These are phyloP conservation scores for Heliconius hermathena DNA, from an alignment of 1,140 invertebrate species.

Conservation along the genomic window DNA sequence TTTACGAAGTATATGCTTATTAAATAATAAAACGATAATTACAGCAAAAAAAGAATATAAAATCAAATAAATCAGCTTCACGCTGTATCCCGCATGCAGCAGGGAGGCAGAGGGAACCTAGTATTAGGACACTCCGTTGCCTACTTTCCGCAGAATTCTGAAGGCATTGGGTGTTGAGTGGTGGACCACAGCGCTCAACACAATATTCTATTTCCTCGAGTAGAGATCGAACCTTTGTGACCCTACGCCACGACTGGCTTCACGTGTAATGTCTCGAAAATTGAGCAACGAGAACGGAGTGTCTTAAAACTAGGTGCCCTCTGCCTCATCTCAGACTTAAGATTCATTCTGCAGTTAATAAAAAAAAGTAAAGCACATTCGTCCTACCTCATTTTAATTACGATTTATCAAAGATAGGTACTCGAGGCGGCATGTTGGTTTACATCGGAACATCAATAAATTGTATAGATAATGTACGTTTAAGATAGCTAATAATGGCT, in stretches of 20 bases:
- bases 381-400: conserved; percentile 19
- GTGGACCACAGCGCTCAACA: no score
- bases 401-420: conserved; percentile 20
- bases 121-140: no score
- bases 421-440: conserved; percentile 20
- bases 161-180: no score
- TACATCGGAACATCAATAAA: conserved; percentile 34
- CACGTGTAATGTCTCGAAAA: no score
- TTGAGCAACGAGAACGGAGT: no score
- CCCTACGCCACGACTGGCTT: no score
- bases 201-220: no score
- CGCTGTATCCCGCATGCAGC: no score
- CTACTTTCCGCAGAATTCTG: no score
- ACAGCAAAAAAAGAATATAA: not conserved
- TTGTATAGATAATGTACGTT: conserved; percentile 37
- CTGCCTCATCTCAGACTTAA: not conserved
- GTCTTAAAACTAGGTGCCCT: no score
- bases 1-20: not conserved
- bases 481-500: conserved; percentile 44
- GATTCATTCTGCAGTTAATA: not conserved
- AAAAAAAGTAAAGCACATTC: not conserved
- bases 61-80: not conserved
- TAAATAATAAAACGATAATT: not conserved
- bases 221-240: no score
- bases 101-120: no score